Conservation (phyloP, 2,888 invertebrate species). For the Choreutis nemorana region DNA sequence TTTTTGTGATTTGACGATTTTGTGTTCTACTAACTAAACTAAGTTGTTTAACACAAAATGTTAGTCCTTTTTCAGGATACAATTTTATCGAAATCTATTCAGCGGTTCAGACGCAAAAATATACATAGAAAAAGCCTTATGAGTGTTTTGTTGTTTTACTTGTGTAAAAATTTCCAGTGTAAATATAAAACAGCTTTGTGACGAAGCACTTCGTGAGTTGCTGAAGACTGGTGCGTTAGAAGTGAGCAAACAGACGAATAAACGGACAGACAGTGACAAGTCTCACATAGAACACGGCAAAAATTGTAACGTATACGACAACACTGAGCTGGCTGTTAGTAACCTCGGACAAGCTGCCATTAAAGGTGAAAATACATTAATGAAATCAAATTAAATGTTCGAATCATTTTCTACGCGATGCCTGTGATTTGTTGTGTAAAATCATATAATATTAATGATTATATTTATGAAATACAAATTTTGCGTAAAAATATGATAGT, state of each 20-base stretch:
- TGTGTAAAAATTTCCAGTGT: too few species aligned
- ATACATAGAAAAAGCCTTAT: too few species aligned
- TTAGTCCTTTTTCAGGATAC: not conserved
- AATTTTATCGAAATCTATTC: not conserved
- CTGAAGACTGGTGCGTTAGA: slow-evolving; percentile 32
- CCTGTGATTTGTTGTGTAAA: too few species aligned
- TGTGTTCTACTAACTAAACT: not conserved
- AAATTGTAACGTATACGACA: slow-evolving; percentile 16
- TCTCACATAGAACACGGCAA: too few species aligned
- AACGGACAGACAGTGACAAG: too few species aligned
- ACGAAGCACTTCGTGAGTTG: slow-evolving; percentile 26
- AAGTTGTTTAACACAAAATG: too few species aligned
- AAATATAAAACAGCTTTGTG: slow-evolving; percentile 29
- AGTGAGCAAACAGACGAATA: slow-evolving; percentile 8
- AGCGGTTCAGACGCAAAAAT: slow-evolving; percentile 1
- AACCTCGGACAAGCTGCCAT: slow-evolving; percentile 82
- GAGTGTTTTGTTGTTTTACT: too few species aligned
- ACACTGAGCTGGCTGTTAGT: slow-evolving; percentile 66
- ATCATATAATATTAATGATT: too few species aligned
- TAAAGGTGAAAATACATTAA: slow-evolving; percentile 64
- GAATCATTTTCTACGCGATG: not conserved
- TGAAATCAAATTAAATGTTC: not conserved
- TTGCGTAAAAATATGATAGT: too few species aligned
- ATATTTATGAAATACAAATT: too few species aligned
- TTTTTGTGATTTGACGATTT: not conserved